Evolutionary conservation across 2,888 invertebrate genomes (phyloP), one percentile per base, ranked within the genome.

Genomic region (Drosophila aldrichi): DNA sequence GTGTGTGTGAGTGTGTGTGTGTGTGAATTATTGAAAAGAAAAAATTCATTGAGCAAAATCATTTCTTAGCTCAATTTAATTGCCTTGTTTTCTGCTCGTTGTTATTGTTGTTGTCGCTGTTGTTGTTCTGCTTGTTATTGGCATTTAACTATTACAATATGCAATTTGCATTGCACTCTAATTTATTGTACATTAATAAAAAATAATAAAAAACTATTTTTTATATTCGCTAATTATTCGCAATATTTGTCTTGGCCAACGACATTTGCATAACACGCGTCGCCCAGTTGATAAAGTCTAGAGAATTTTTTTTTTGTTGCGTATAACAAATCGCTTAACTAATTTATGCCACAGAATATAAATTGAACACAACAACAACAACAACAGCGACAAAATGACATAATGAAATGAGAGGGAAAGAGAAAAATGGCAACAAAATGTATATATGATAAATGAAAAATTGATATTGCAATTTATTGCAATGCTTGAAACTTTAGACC

Each of bases 171-270:
- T 81, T 77, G 75, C 82, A 84, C 72, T 84, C 84, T 84, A 82
- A 84, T 87, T 84, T 84, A 87, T 84, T 79, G 76, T 74, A 70
- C 68, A 78, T 52, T 65, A 48, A 43, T 43, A 52, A 34, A n/a
- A 22, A 56, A 16, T 20, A 44, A 44, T 22, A 56, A 43, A 43
- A 43, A 36, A 51, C 51, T 29, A 49, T 70, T 70, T 63, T 71
- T 77, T 68, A 74, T 81, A 87, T 83, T 81, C 70, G 87, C 74
- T 84, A 80, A 84, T 84, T 84, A 84, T 84, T 87, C 81, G 79
- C 67, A 74, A 82, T 79, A 81, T 87, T 83, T 79, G 79, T 82
- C 83, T 86, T 63, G 46, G 38, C 25, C 18, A 18, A 54, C 71
- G 73, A 1, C 40, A 74, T 85, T 85, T 78, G 80, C 84, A 87